These are phyloP conservation scores for Aulostomus chinensis DNA, from an alignment of 2,797 vertebrate species.

Conservation along the genomic window DNA sequence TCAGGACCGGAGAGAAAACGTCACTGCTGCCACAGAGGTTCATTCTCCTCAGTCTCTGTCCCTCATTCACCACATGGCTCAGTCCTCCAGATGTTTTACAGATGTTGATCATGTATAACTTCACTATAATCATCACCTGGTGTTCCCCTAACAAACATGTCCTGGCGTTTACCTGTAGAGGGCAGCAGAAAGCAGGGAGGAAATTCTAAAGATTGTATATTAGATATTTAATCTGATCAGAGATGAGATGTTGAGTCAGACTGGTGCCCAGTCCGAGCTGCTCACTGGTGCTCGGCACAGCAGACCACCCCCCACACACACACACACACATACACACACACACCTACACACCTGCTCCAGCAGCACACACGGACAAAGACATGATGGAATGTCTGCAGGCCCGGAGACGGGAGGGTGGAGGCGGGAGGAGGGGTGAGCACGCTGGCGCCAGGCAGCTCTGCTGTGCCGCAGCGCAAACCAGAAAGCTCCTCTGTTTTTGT, in stretches of 20 bases:
- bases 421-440: constrained; percentile 23
- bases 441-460: constrained; percentile 39
- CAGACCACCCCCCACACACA: constrained; percentile 17
- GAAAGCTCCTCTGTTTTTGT: constrained; percentile 14
- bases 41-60: constrained; percentile 44
- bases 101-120: constrained; percentile 41
- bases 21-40: constrained; percentile 77
- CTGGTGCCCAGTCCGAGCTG: constrained; percentile 33
- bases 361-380: constrained; percentile 74
- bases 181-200: constrained; percentile 52
- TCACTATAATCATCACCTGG: constrained; percentile 37
- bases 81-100: constrained; percentile 23
- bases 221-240: constrained; percentile 61
- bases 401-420: constrained; percentile 34
- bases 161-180: constrained; percentile 45
- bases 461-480: constrained; percentile 47
- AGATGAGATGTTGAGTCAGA: constrained; percentile 34
- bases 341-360: constrained; percentile 41
- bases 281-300: constrained; percentile 18
- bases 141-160: constrained; percentile 31
- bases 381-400: constrained; percentile 78
- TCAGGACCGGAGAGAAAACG: constrained; percentile 74
- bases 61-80: constrained; percentile 45
- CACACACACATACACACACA: neutral
- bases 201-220: constrained; percentile 60